Conservation (phyloP, 2,113 vertebrate species). For the Pelecanus crispus region DNA sequence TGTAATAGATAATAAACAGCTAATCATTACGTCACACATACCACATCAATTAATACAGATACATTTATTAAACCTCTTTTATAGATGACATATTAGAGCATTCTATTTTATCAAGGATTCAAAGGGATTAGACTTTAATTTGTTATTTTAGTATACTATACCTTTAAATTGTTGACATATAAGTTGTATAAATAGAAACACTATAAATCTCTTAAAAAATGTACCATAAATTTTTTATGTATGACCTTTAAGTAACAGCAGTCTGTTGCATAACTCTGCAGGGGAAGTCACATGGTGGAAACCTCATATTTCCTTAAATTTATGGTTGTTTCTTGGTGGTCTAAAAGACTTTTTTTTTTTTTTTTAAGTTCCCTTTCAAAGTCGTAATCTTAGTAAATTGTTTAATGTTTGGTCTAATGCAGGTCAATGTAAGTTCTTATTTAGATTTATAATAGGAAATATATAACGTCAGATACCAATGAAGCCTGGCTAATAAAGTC, state of each 20-base stretch:
- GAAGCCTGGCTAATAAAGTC: conserved; percentile 59
- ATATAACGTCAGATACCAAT: conserved; percentile 51
- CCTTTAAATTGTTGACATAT: conserved; percentile 69
- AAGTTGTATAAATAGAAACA: conserved; percentile 71
- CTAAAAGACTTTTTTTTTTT: conserved; percentile 60
- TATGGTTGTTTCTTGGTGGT: conserved; percentile 86
- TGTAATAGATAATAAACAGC: conserved; percentile 27
- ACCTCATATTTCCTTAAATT: conserved; percentile 87
- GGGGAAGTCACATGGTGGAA: conserved; percentile 83
- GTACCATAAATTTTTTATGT: conserved; percentile 67
- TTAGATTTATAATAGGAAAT: conserved; percentile 77
- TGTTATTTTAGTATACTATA: conserved; percentile 59
- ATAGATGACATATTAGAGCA: not conserved
- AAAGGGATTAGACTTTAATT: conserved; percentile 57
- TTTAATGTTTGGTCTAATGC: conserved; percentile 74
- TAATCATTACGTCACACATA: conserved; percentile 31
- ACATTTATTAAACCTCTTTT: not conserved
- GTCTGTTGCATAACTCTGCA: conserved; percentile 79
- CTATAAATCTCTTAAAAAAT: conserved; percentile 70
- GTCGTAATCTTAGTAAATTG: conserved; percentile 75
- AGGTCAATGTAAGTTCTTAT: conserved; percentile 77
- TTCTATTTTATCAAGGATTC: conserved; percentile 60
- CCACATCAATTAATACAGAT: conserved; percentile 20
- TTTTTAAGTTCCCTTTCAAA: conserved; percentile 63
- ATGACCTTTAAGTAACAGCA: conserved; percentile 76